phyloP scores from a whole-genome alignment of 2,797 vertebrate species.

The Pseudochromis fuscus region DNA sequence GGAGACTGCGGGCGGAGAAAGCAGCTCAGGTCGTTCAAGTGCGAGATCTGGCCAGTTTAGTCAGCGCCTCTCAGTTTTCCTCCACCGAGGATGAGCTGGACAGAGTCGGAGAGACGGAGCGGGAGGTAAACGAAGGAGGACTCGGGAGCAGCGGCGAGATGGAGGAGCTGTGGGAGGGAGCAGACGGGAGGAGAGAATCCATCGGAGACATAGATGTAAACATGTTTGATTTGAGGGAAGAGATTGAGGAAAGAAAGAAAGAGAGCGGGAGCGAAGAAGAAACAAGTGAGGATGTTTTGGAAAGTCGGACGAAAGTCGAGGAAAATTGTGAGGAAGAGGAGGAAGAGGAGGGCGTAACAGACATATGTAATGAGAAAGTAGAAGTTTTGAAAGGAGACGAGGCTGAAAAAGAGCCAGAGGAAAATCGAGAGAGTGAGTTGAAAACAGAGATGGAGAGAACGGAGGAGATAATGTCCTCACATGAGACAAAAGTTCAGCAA shows the following conservation, averaged over 20 bases:
- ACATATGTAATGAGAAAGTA: constrained; percentile 1
- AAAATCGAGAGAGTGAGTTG: background rate
- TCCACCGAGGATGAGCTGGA: constrained; percentile 78
- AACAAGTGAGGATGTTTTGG: background rate
- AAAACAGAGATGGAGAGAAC: constrained; percentile 15
- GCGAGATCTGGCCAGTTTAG: constrained; percentile 64
- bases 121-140: background rate
- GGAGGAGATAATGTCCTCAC: background rate
- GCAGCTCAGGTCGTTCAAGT: constrained; percentile 45
- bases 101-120: constrained; percentile 29
- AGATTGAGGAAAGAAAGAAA: constrained; percentile 9
- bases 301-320: background rate
- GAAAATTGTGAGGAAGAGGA: background rate
- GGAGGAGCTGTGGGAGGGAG: constrained; percentile 24
- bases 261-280: background rate
- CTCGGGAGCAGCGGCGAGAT: background rate
- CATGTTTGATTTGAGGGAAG: constrained; percentile 71
- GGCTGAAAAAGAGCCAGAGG: constrained; percentile 1
- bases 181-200: constrained; percentile 47
- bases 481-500: constrained; percentile 11
- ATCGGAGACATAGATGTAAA: constrained; percentile 62
- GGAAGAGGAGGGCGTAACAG: background rate
- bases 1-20: constrained; percentile 65
- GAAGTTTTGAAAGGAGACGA: constrained; percentile 5
- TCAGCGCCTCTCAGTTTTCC: constrained; percentile 73